Evolutionary conservation across 2,113 vertebrate species (phyloP).

Genomic region (Myiozetetes cayanensis): DNA sequence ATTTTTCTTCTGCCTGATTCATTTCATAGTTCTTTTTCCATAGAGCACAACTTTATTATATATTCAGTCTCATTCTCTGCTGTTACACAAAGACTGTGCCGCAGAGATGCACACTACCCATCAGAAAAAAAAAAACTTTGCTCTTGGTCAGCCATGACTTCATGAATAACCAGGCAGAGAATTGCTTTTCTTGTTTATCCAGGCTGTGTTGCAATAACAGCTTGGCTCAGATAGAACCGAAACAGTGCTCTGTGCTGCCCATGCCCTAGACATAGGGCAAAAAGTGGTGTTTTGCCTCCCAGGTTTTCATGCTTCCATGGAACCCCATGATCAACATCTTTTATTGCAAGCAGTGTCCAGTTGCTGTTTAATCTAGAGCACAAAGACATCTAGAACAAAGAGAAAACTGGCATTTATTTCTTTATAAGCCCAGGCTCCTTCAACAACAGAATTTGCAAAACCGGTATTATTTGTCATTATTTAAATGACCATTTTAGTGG

Average conservation of each 20-base stretch:
- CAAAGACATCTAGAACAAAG: neutral
- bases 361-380: neutral
- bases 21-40: neutral
- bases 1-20: neutral
- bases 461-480: neutral
- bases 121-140: neutral
- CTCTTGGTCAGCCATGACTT: neutral
- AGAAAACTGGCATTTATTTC: neutral
- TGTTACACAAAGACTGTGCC: neutral
- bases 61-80: neutral
- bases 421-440: neutral
- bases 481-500: neutral
- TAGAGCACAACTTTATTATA: neutral
- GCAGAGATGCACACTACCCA: neutral
- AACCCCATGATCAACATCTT: neutral
- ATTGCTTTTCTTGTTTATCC: neutral
- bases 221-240: neutral
- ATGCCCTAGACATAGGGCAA: neutral
- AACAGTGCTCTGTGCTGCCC: accelerated
- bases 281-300: neutral
- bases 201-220: neutral
- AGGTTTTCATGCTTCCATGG: neutral
- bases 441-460: neutral
- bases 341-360: neutral
- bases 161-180: neutral